Percentiles rank a stretch among this genome's conserved stretches.
phyloP scores from a whole-genome alignment of 2,888 invertebrate species.

The Macaria notata region DNA sequence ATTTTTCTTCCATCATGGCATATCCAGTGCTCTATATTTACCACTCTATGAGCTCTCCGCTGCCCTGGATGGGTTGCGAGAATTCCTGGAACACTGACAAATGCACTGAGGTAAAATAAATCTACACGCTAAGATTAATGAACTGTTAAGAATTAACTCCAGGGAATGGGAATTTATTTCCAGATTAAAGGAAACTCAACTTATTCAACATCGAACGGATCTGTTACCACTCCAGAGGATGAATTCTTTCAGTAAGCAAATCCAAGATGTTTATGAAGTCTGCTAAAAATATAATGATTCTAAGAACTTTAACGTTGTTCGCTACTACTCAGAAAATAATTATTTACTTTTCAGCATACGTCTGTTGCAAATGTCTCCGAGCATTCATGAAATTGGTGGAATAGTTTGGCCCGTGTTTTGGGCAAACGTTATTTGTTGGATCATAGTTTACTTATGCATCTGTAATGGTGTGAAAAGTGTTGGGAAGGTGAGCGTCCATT shows the following conservation, averaged over 20 bases:
- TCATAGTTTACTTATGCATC: constrained; percentile 91
- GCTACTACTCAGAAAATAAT: neutral
- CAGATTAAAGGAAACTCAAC: constrained; percentile 69
- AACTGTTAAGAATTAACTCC: neutral
- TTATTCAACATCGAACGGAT: constrained; percentile 53
- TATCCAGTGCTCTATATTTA: constrained; percentile 92
- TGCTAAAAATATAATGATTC: neutral
- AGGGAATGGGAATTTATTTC: neutral
- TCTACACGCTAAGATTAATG: constrained; percentile 25
- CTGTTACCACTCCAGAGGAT: constrained; percentile 87
- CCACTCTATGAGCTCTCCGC: constrained; percentile 84
- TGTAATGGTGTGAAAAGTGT: constrained; percentile 94
- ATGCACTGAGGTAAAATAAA: constrained; percentile 83
- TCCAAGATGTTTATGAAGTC: constrained; percentile 3
- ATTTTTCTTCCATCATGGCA: constrained; percentile 92
- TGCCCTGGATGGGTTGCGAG: constrained; percentile 90
- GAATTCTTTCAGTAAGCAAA: constrained; percentile 90
- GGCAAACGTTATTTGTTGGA: constrained; percentile 89
- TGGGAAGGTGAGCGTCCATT: constrained; percentile 84
- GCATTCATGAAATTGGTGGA: constrained; percentile 88
- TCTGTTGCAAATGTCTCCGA: constrained; percentile 88
- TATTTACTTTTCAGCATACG: constrained; percentile 83
- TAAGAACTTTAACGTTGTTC: too few relatives aligned
- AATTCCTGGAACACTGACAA: constrained; percentile 92
- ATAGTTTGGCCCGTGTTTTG: constrained; percentile 91